Percentiles rank a stretch among this genome's conserved stretches.
phyloP scores from a whole-genome alignment of 1,140 invertebrate species.

The Drosophila nasuta region DNA sequence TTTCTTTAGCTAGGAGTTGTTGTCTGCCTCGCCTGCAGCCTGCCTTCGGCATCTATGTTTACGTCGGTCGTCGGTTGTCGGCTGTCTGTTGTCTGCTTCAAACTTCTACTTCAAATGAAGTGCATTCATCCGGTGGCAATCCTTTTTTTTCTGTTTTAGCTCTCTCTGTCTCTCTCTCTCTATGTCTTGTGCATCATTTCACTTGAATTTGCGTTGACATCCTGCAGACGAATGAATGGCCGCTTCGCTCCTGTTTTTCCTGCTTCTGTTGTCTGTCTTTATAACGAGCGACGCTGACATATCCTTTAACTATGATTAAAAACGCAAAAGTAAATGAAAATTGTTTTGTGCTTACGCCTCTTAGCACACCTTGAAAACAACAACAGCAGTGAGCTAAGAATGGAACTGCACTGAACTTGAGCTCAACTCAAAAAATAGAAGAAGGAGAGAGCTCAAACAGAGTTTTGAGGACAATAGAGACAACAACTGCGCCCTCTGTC shows the following conservation, averaged over 20 bases:
- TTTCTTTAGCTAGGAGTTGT: constrained; percentile 23
- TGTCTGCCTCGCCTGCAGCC: constrained; percentile 24
- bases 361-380: constrained; percentile 80
- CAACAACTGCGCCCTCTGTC: constrained; percentile 21
- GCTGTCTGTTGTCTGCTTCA: neutral
- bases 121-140: constrained; percentile 81
- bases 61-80: neutral
- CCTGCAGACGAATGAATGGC: constrained; percentile 48
- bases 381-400: constrained; percentile 11
- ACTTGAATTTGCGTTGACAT: constrained; percentile 81
- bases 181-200: constrained; percentile 71
- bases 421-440: constrained; percentile 21
- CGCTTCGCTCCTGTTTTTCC: constrained; percentile 23
- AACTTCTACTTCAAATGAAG: constrained; percentile 78
- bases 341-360: constrained; percentile 81
- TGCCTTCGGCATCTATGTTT: constrained; percentile 12
- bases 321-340: constrained; percentile 80
- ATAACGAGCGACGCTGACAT: constrained; percentile 71
- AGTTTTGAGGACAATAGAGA: constrained; percentile 61
- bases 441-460: constrained; percentile 24
- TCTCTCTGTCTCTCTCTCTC: constrained; percentile 32
- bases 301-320: constrained; percentile 83
- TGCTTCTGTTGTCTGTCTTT: constrained; percentile 45
- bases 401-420: constrained; percentile 52
- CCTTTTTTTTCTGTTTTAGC: constrained; percentile 56